Conservation (phyloP, 2,113 vertebrate species). For the Pimephales promelas region DNA sequence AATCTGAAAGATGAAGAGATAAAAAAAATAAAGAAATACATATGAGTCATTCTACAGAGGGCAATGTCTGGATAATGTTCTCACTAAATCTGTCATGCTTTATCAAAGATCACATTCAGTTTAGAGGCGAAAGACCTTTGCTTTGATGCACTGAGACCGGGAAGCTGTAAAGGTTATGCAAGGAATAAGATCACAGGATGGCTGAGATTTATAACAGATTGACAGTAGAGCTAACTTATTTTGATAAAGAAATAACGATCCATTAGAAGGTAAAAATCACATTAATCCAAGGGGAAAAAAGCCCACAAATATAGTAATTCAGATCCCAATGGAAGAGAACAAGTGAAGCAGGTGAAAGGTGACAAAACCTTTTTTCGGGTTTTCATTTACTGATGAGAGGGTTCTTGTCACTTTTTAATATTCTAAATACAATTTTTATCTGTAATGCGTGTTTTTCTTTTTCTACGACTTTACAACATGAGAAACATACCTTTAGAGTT, state of each 20-base stretch:
- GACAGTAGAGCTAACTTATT: background rate
- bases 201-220: background rate
- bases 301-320: background rate
- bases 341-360: background rate
- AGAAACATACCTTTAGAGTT: constrained; percentile 83
- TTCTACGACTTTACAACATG: background rate
- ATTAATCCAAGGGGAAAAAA: background rate
- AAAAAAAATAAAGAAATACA: background rate
- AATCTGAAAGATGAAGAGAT: constrained; percentile 72
- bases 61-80: background rate
- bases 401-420: background rate
- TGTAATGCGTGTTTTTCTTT: background rate
- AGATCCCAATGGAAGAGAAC: background rate
- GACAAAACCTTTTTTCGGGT: background rate
- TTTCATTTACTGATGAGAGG: background rate
- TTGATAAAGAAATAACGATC: background rate
- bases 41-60: background rate
- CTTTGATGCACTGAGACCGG: background rate
- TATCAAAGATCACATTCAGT: background rate
- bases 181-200: background rate
- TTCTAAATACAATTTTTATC: background rate
- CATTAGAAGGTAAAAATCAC: background rate
- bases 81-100: background rate
- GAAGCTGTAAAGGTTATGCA: background rate
- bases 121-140: constrained; percentile 10